A percentile compares a stretch with the other conserved stretches of the same genome.
Conservation (phyloP, 2,888 invertebrate genomes). For the Tetanocera ferruginea region DNA sequence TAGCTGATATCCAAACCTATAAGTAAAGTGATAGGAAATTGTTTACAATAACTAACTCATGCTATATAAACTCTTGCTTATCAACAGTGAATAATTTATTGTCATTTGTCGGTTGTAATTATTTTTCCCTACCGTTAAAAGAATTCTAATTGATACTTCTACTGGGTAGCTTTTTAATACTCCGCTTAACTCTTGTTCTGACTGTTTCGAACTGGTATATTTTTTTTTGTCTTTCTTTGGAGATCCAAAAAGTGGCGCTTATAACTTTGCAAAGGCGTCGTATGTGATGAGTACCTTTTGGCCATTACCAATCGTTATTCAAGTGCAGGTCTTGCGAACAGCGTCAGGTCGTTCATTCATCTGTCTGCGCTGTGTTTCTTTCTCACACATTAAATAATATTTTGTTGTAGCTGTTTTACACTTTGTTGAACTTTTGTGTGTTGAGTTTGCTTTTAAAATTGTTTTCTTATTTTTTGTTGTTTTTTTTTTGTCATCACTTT, state of each 20-base stretch:
- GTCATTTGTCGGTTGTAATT: too few species aligned
- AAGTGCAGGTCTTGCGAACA: background rate
- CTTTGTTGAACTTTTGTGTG: conserved; percentile 29
- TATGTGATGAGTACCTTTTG: background rate
- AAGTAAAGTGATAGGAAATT: too few species aligned
- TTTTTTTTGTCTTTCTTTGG: too few species aligned
- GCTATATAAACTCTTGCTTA: too few species aligned
- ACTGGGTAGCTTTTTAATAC: too few species aligned
- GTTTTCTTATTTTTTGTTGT: conserved; percentile 26
- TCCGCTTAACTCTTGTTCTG: too few species aligned
- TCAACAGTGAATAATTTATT: too few species aligned
- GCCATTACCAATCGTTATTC: background rate
- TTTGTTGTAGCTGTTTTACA: background rate
- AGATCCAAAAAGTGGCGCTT: background rate
- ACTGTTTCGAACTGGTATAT: too few species aligned
- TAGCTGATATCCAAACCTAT: too few species aligned
- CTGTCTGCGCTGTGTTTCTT: conserved; percentile 1
- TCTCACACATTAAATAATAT: conserved; percentile 33
- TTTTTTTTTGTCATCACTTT: conserved; percentile 24
- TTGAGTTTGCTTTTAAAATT: conserved; percentile 16
- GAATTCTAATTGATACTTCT: too few species aligned
- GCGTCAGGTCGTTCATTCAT: background rate
- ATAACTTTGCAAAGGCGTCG: background rate
- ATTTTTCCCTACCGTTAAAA: too few species aligned
- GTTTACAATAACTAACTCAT: too few species aligned